Base-by-base conservation (phyloP, 2,888 invertebrate species). In the Melangyna quadrimaculata region DNA sequence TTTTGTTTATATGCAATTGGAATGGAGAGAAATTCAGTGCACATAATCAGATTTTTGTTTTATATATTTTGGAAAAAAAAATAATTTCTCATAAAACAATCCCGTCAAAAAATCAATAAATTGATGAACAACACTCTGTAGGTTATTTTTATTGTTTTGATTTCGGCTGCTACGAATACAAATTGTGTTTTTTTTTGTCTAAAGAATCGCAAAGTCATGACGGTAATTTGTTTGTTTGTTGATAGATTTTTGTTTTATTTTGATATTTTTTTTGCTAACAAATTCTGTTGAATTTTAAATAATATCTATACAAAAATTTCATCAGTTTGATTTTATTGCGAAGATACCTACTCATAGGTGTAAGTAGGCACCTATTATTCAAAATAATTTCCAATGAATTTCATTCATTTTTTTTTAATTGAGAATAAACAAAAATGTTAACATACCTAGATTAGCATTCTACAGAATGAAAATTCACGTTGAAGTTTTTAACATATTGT, bases 1-100 rank as follows among this genome's bases (percentile, higher is more conserved):
- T 2, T 43, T 67, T 43, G 43, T 43, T 10, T 3, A 45, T 1
- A 17, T 10, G 9, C 1, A 6, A 6, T 14, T 17, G 14, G 14
- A 19, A 29, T 6, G 45, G 57, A 48, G 32, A 35, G 43, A 65
- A 22, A 32, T 55, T 74, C 45, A 53, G 3, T 67, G 27, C 45
- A 65, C 8, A 43, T 67, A 48, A 75, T 75, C 57, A 19, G 40
- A 32, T n/a, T 37, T 63, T 27, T 40, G 37, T 63, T 73, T n/a
- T 14, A 5, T 71, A n/a, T 55, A 29, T 32, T 32, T 32, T 1
- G 10, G 2, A 32, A 55, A 27, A 27, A 22, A 10, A 61, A 57
- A 59, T 48, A 59, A 51, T 51, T 72, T 53, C 53, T 12, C 48
- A 61, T 51, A 27, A 61, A 72, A 61, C 37, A 27, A 55, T 45